Conservation (phyloP, 2,888 invertebrate genomes). For the Anoplius nigerrimus region DNA sequence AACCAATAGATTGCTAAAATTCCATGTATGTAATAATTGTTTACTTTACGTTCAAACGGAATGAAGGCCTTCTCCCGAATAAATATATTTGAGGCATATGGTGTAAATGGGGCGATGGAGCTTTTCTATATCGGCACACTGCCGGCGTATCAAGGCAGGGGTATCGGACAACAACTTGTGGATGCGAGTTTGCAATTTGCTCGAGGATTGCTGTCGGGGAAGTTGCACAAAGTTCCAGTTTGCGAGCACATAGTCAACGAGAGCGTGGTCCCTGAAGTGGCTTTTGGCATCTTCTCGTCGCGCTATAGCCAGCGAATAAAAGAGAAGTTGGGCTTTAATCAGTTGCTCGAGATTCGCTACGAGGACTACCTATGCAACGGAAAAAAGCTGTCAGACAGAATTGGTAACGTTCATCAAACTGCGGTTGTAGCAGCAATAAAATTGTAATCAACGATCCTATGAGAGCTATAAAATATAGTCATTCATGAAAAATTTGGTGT, state of each 20-base stretch:
- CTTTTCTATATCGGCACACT: slow-evolving; percentile 82
- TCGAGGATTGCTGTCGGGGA: slow-evolving; percentile 28
- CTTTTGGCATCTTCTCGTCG: slow-evolving; percentile 80
- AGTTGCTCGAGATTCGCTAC: slow-evolving; percentile 77
- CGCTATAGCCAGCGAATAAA: slow-evolving; percentile 79
- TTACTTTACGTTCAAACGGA: not conserved
- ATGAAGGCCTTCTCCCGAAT: slow-evolving; percentile 59
- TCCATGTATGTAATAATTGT: not conserved
- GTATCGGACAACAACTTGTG: slow-evolving; percentile 77
- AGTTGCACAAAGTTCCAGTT: slow-evolving; percentile 23
- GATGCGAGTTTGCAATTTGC: slow-evolving; percentile 58
- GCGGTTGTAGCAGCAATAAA: slow-evolving; percentile 54
- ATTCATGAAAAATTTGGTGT: too few relatives aligned
- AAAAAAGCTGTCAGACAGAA: slow-evolving; percentile 78
- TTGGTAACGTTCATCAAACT: slow-evolving; percentile 70
- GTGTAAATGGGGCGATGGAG: slow-evolving; percentile 80
- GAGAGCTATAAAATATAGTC: too few relatives aligned
- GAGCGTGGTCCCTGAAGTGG: slow-evolving; percentile 76
- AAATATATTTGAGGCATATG: slow-evolving; percentile 78
- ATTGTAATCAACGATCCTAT: slow-evolving; percentile 8
- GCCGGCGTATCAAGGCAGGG: slow-evolving; percentile 77
- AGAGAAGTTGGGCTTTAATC: slow-evolving; percentile 77
- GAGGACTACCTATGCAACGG: slow-evolving; percentile 78
- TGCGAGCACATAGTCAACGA: slow-evolving; percentile 60
- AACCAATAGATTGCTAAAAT: not conserved